Evolutionary conservation across 2,797 vertebrate species (phyloP), one percentile per base, ranked within the genome.

Genomic region (Huso huso): DNA sequence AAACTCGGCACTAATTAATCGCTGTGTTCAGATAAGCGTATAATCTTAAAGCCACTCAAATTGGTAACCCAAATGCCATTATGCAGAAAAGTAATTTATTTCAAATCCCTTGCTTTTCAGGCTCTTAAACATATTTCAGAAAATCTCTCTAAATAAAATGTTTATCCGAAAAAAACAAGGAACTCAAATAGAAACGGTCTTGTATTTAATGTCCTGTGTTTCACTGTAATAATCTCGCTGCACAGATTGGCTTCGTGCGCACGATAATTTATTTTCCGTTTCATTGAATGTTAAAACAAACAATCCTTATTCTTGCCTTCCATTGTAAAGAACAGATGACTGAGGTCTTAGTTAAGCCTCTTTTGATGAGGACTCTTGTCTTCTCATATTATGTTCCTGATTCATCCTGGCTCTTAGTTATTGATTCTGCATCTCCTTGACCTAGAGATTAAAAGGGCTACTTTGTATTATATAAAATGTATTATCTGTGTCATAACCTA

Each of bases 11-110:
- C 61, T 68, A 53, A 68, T 68, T 61, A 68, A 58, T 62, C 57
- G 59, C 67, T 68, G 51, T 68, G 61, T 48, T 68, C 60, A 63
- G 55, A 63, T 58, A 48, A 68, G 61, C 55, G 55, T 63, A 62
- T 53, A 49, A 61, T 62, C 55, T 58, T 58, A 11, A 58, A 58
- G 55, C 6, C 55, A 58, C 2, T 58, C 55, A 58, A n/a, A 58
- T 58, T 58, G 12, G 55, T 58, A 58, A 58, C 55, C 12, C 12
- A n/a, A 58, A 58, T 58, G 55, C 55, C 55, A 58, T 58, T 58
- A 58, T 6, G 11, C 9, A 11, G 12, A 10, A 58, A n/a, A 58
- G 6, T 6, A 10, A 58, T 58, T 58, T 58, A 7, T 58, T 58
- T 11, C 12, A n/a, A n/a, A 11, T 11, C 12, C 55, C 55, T n/a